Evolutionary conservation across 2,888 invertebrate species (phyloP), one percentile per base, ranked within the genome.

Genomic region (Tillus elongatus): DNA sequence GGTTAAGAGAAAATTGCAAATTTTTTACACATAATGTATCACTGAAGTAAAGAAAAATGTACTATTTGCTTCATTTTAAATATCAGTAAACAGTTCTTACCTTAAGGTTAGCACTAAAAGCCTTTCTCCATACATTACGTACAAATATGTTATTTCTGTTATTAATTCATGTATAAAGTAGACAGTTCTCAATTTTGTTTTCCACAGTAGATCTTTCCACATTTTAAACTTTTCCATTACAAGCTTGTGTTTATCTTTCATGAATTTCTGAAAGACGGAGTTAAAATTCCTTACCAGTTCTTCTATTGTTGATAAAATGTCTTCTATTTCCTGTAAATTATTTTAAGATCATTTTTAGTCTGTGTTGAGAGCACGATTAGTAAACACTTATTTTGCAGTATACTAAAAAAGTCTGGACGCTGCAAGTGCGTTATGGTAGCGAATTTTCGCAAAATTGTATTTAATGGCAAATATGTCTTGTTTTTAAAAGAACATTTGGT

Each of bases 71-170:
- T n/a, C n/a, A n/a, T n/a, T n/a, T n/a, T n/a, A n/a, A n/a, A n/a
- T n/a, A n/a, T n/a, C n/a, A n/a, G n/a, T 8, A 19, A 19, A 19
- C 24, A n/a, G n/a, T 15, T 16, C 59, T 63, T 60, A 75, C 76
- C 69, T 71, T 46, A 77, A 65, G 47, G 70, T 71, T 29, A 73
- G 67, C 51, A 70, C 69, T 29, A 75, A 66, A 55, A 75, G 64
- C 52, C 70, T 70, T 49, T 75, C 71, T 1, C 73, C 70, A 47
- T 73, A 74, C 54, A 74, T 72, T 48, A 75, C 66, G 53, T 72
- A 74, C 14, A 75, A 56, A 51, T 70, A 71, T 6, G 70, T 69
- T 48, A 74, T 71, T 16, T 73, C 71, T 13, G 57, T 59, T 33
- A 76, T 69, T n/a, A 76, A 66, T 33, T 68, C 69, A 38, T 70